phyloP scores from a whole-genome alignment of 1,140 invertebrate genomes.

The Magallana gigas region DNA sequence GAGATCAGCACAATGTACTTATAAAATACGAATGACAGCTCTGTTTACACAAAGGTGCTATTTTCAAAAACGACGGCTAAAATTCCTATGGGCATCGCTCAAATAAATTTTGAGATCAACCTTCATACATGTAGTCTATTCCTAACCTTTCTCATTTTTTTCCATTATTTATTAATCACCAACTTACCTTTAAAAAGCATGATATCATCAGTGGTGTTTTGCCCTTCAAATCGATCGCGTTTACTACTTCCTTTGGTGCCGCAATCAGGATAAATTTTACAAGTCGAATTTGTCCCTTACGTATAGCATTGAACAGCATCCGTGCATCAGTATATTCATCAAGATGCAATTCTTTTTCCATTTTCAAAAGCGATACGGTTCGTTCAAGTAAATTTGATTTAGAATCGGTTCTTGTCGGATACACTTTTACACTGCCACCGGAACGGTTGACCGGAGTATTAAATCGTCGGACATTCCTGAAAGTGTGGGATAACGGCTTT shows the following conservation, averaged over 20 bases:
- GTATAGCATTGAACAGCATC: conserved; percentile 69
- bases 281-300: conserved; percentile 68
- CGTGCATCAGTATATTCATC: conserved; percentile 60
- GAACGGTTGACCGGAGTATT: background rate
- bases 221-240: conserved; percentile 68
- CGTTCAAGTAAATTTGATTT: background rate
- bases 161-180: no score
- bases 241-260: conserved; percentile 62
- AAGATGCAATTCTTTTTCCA: conserved; percentile 24
- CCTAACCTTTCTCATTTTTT: no score
- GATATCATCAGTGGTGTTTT: conserved; percentile 67
- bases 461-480: conserved; percentile 15
- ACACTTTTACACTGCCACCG: background rate
- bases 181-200: conserved; percentile 69
- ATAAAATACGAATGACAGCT: no score
- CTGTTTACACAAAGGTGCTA: no score
- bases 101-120: no score
- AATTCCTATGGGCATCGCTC: no score
- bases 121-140: no score
- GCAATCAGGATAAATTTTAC: conserved; percentile 72
- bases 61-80: no score
- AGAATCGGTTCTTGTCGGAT: background rate
- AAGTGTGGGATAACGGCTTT: background rate
- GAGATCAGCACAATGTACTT: no score
- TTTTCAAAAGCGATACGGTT: conserved; percentile 7